Evolutionary conservation across 2,797 vertebrate species (phyloP).

Genomic region (Sylvilagus floridanus): DNA sequence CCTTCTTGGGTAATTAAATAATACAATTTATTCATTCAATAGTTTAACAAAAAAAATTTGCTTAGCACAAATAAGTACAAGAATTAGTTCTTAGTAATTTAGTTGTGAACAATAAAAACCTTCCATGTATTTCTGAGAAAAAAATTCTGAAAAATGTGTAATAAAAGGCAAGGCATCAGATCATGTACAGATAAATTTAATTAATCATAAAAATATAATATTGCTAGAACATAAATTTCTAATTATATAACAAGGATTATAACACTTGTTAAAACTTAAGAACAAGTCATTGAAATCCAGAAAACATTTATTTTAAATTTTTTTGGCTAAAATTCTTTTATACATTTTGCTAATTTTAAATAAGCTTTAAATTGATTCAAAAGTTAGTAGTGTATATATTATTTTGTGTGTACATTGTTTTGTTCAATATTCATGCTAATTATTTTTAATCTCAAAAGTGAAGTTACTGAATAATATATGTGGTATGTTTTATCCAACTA

Average conservation of each 20-base stretch:
- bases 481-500: neutral
- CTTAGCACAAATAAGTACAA: neutral
- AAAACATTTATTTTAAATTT: neutral
- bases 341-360: neutral
- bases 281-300: neutral
- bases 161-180: neutral
- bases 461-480: neutral
- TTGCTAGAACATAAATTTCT: neutral
- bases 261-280: neutral
- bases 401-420: neutral
- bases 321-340: neutral
- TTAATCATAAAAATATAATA: neutral
- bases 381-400: neutral
- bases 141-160: neutral
- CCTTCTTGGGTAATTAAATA: neutral
- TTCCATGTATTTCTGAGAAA: neutral
- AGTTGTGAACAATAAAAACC: neutral
- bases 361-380: neutral
- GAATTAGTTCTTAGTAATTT: neutral
- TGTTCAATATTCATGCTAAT: neutral
- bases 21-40: neutral
- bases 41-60: slow-evolving; percentile 27
- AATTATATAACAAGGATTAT: neutral
- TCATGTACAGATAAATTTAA: neutral
- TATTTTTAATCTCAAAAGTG: neutral